Evolutionary conservation across 2,888 invertebrate genomes (phyloP).

Genomic region (Melanchra persicariae): DNA sequence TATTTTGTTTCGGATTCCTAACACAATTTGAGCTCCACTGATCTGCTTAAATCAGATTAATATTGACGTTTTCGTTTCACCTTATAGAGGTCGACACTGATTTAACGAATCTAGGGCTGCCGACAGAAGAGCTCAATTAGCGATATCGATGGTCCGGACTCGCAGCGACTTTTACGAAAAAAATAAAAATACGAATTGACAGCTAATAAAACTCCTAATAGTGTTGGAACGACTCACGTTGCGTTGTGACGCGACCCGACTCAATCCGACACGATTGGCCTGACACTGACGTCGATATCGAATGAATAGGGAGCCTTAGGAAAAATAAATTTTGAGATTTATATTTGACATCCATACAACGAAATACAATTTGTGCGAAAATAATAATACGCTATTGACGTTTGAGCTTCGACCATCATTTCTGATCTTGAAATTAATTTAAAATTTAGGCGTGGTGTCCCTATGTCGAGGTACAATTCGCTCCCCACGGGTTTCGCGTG

Average conservation of each 20-base stretch:
- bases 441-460: conserved; percentile 65
- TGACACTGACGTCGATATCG: conserved; percentile 72
- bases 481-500: conserved; percentile 71
- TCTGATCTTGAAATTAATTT: conserved; percentile 71
- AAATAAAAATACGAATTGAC: conserved; percentile 73
- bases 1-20: conserved; percentile 28
- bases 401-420: conserved; percentile 67
- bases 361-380: conserved; percentile 68
- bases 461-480: conserved; percentile 53
- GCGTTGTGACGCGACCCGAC: conserved; percentile 78
- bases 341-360: conserved; percentile 69
- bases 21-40: conserved; percentile 27
- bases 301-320: conserved; percentile 62
- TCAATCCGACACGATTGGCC: conserved; percentile 76
- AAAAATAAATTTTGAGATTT: conserved; percentile 71
- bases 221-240: conserved; percentile 73
- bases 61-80: conserved; percentile 30
- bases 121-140: conserved; percentile 59
- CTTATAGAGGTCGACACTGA: conserved; percentile 41
- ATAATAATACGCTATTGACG: conserved; percentile 64
- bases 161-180: conserved; percentile 54
- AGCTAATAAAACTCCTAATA: conserved; percentile 83
- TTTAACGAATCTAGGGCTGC: conserved; percentile 36
- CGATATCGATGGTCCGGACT: conserved; percentile 43
- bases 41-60: conserved; percentile 44